phyloP scores from a whole-genome alignment of 1,140 invertebrate genomes.

The Drosophila ironensis region DNA sequence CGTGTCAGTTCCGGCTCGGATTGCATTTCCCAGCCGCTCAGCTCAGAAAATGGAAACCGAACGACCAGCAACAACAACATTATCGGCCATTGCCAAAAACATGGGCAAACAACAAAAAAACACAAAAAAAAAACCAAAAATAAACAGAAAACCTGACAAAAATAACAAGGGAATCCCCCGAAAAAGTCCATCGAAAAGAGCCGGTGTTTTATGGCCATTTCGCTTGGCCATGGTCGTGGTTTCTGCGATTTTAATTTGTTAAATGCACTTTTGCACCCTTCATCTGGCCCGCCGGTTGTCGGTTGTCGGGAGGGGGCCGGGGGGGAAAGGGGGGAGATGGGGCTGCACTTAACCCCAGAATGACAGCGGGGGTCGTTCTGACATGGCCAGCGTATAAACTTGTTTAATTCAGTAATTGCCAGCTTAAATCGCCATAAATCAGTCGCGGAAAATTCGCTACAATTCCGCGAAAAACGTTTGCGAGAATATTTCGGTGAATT shows the following conservation, averaged over 20 bases:
- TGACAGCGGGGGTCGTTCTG: background rate
- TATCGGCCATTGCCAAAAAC: conserved; percentile 24
- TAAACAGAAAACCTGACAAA: too few relatives aligned
- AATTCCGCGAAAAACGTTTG: background rate
- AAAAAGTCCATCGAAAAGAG: background rate
- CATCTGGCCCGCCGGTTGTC: conserved; percentile 36
- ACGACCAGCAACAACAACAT: conserved; percentile 19
- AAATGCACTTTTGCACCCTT: conserved; percentile 66
- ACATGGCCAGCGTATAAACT: too few relatives aligned
- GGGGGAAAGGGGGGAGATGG: background rate
- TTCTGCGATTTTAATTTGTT: conserved; percentile 73
- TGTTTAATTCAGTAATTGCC: conserved; percentile 13
- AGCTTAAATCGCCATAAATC: conserved; percentile 11
- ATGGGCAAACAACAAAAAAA: too few relatives aligned
- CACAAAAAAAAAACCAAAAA: background rate
- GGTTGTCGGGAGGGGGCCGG: too few relatives aligned
- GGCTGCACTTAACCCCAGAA: conserved; percentile 21
- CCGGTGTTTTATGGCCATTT: conserved; percentile 27
- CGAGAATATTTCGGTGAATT: too few relatives aligned
- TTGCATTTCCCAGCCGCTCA: conserved; percentile 46
- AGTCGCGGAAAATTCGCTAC: background rate
- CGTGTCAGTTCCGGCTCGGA: conserved; percentile 73
- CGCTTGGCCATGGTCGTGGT: conserved; percentile 32
- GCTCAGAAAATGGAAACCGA: background rate
- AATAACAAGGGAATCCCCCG: too few relatives aligned